These are phyloP conservation scores for Pipistrellus pipistrellus DNA, from an alignment of 2,797 vertebrate genomes.

Conservation along the genomic window DNA sequence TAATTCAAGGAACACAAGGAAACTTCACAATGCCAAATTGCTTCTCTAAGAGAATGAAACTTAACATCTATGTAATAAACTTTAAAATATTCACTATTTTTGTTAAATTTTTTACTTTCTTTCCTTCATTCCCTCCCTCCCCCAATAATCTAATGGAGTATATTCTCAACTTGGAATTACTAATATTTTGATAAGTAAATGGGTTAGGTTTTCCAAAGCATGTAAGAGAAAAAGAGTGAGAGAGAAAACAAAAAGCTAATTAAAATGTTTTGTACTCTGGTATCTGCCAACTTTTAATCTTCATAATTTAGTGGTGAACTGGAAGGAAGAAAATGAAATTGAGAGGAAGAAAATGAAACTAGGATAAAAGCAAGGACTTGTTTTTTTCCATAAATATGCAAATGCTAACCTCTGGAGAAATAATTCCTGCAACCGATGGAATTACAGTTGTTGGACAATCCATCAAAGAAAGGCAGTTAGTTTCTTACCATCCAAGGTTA, in stretches of 20 bases:
- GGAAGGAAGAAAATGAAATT: slow-evolving; percentile 71
- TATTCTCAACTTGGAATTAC: slow-evolving; percentile 47
- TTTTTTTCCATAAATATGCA: slow-evolving; percentile 51
- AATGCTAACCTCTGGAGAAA: slow-evolving; percentile 52
- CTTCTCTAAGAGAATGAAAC: slow-evolving; percentile 61
- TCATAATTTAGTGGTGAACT: slow-evolving; percentile 52
- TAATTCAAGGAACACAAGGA: slow-evolving; percentile 53
- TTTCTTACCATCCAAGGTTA: background rate
- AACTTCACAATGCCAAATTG: slow-evolving; percentile 41
- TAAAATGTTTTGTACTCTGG: slow-evolving; percentile 42
- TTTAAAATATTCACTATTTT: slow-evolving; percentile 56
- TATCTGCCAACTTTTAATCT: slow-evolving; percentile 58
- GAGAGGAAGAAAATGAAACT: slow-evolving; percentile 70
- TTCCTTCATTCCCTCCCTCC: background rate
- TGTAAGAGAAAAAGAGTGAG: background rate
- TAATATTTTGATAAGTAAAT: slow-evolving; percentile 56
- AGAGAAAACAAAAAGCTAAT: background rate
- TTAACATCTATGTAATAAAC: slow-evolving; percentile 44
- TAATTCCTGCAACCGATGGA: slow-evolving; percentile 1
- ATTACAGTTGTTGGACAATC: slow-evolving; percentile 21
- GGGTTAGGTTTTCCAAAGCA: slow-evolving; percentile 27
- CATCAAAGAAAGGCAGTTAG: slow-evolving; percentile 30
- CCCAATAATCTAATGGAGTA: slow-evolving; percentile 25
- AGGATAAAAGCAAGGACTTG: slow-evolving; percentile 53
- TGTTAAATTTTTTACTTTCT: slow-evolving; percentile 51